These are phyloP conservation scores for Elegia similella DNA, from an alignment of 2,888 invertebrate species.

Conservation along the genomic window DNA sequence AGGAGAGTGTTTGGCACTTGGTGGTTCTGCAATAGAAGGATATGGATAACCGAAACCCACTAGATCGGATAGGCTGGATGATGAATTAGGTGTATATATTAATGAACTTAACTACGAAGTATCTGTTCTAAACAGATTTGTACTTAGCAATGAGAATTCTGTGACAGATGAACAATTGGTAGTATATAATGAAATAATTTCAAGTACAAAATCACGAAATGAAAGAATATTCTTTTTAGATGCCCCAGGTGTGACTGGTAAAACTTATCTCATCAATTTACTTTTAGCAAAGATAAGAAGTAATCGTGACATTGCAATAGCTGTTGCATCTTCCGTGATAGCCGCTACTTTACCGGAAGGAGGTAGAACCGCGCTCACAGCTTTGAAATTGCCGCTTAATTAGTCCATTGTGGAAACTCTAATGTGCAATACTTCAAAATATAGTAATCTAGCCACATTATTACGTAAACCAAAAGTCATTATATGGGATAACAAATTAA, in stretches of 20 bases:
- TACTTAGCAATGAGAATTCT: slow-evolving; percentile 17
- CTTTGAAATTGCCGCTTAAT: no score
- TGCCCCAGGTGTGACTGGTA: slow-evolving; percentile 25
- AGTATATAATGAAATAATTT: slow-evolving; percentile 15
- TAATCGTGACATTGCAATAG: no score
- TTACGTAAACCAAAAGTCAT: no score
- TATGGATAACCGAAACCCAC: slow-evolving; percentile 6
- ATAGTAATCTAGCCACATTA: no score
- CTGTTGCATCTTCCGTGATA: no score
- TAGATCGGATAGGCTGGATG: background rate
- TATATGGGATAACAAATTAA: no score
- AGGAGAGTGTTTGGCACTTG: background rate
- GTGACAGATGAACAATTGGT: slow-evolving; percentile 18
- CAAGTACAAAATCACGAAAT: slow-evolving; percentile 11
- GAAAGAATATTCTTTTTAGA: slow-evolving; percentile 21
- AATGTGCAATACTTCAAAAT: no score
- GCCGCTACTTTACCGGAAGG: no score
- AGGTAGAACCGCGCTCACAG: no score
- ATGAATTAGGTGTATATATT: background rate
- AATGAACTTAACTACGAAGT: background rate
- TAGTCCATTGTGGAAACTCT: no score
- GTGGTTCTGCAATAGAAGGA: background rate
- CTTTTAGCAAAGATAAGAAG: background rate
- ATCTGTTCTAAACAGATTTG: background rate
- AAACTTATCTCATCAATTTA: slow-evolving; percentile 24